Evolutionary conservation across 2,797 vertebrate genomes (phyloP).

Genomic region (Apodemus agrarius): DNA sequence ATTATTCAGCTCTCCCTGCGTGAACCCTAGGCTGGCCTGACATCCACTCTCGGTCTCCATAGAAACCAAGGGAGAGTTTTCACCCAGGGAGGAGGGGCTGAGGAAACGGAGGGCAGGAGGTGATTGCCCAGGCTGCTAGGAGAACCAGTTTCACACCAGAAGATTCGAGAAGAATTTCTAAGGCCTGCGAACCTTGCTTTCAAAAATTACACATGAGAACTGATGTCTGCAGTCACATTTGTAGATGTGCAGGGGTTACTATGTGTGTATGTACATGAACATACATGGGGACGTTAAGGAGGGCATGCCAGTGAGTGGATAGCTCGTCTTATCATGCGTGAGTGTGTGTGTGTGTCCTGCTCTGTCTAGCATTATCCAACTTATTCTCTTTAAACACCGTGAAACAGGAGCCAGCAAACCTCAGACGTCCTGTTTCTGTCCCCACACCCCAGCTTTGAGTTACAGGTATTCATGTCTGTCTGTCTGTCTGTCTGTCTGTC

Average conservation of each 20-base stretch:
- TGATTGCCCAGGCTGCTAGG: not conserved
- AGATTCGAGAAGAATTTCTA: not conserved
- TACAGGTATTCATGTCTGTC: not conserved
- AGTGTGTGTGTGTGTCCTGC: no score
- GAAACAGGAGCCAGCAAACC: not conserved
- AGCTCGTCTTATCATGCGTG: no score
- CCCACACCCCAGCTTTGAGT: not conserved
- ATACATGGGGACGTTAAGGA: no score
- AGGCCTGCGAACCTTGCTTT: slow-evolving; percentile 4
- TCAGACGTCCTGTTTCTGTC: not conserved
- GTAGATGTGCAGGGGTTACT: not conserved
- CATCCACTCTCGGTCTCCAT: slow-evolving; percentile 23
- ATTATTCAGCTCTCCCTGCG: not conserved
- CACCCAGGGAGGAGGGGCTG: not conserved
- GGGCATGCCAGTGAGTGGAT: no score
- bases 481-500: no score
- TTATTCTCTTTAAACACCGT: not conserved
- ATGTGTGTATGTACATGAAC: rapidly evolving
- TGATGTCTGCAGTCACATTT: not conserved
- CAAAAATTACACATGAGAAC: not conserved
- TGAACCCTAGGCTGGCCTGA: slow-evolving; percentile 2
- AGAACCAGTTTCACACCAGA: slow-evolving; percentile 28
- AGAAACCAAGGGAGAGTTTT: slow-evolving; percentile 35
- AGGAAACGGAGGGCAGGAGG: not conserved
- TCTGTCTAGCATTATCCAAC: not conserved